Base-by-base conservation (phyloP, 2,113 vertebrate species). In the Dascyllus trimaculatus region DNA sequence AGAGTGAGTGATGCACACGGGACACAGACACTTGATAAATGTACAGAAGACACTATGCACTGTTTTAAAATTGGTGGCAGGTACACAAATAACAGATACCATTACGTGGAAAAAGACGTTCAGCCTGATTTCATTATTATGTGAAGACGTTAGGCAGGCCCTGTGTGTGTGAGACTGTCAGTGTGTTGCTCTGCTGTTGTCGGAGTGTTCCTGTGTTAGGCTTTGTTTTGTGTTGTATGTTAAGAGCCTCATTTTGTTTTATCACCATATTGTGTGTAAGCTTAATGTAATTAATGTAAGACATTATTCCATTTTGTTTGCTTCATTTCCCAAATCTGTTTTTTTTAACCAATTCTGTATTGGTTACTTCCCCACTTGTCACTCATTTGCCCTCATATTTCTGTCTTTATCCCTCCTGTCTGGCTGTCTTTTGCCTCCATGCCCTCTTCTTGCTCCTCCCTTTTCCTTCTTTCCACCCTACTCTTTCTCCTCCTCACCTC, bases 1-100 rank as follows among this genome's bases (percentile, higher is more conserved):
- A 94, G 81, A 95, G 95, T 95, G 90, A 95, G 95, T 93, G 17
- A 22, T 1, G 21, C 21, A 19, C 48, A 2, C 25, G 18, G 48
- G 40, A 5, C 22, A 67, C 19, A 45, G 10, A 38, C 45, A 32
- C 11, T 1, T 9, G n/a, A n/a, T 4, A 1, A 6, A 40, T 24
- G 10, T 4, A 14, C 46, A 29, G 11, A 0, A 25, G 1, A 11
- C 69, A 38, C 17, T 1, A 13, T 14, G 40, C 8, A 40, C 10
- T 3, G 38, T 40, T 40, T n/a, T n/a, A n/a, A n/a, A n/a, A n/a
- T n/a, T n/a, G n/a, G n/a, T n/a, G n/a, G n/a, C 38, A 21, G 4
- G 18, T 7, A 11, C 61, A 54, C 26, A 29, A 29, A 29, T 32
- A 32, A 32, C 6, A 29, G 29, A 29, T 35, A 45, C n/a, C 32